phyloP scores from a whole-genome alignment of 2,113 vertebrate genomes.

The Galbula dea region DNA sequence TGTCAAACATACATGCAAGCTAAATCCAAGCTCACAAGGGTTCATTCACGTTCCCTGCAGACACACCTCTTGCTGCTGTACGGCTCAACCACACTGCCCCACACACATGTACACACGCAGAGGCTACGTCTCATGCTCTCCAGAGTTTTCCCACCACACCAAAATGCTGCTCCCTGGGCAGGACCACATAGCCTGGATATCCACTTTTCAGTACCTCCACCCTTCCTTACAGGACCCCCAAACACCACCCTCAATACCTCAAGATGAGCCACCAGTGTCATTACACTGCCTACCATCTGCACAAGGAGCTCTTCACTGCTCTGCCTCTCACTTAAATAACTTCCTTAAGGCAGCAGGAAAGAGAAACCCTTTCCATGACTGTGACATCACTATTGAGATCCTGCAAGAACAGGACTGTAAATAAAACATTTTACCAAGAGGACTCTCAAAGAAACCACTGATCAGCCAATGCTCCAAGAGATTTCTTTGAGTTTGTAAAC shows the following conservation, averaged over 20 bases:
- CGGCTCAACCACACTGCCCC: not conserved
- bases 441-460: not conserved
- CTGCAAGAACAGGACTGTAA: not conserved
- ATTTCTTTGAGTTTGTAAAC: not conserved
- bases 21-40: not conserved
- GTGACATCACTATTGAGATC: not conserved
- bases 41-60: not conserved
- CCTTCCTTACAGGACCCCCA: not conserved
- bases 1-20: fast-evolving
- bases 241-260: not conserved
- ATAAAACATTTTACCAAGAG: not conserved
- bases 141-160: not conserved
- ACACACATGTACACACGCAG: fast-evolving
- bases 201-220: not conserved
- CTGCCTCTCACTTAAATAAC: not conserved
- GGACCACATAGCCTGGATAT: not conserved
- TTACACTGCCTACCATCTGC: not conserved
- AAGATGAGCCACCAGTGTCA: not conserved
- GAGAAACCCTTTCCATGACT: not conserved
- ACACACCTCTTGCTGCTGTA: not conserved
- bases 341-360: not conserved
- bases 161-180: not conserved
- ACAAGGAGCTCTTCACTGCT: not conserved
- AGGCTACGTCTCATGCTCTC: not conserved
- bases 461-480: not conserved